These are phyloP conservation scores for Cassiopea xamachana DNA, from an alignment of 30 jellyfish, hydroid and myxozoan genomes.

Conservation along the genomic window DNA sequence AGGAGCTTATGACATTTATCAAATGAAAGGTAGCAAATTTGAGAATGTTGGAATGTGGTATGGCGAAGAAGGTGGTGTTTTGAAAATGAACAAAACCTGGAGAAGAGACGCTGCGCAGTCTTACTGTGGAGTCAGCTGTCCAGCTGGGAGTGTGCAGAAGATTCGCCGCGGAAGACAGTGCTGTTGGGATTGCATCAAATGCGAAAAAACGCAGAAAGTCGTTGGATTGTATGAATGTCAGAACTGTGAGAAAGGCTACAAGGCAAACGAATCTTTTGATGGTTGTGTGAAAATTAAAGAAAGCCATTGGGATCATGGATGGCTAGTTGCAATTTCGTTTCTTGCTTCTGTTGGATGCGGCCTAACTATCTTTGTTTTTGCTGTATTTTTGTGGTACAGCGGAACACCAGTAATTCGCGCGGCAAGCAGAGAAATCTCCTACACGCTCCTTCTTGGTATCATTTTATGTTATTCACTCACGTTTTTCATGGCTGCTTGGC, in stretches of 20 bases:
- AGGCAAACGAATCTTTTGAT: slow-evolving; percentile 27
- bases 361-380: slow-evolving; percentile 63
- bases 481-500: slow-evolving; percentile 77
- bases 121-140: slow-evolving; percentile 62
- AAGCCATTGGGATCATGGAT: slow-evolving; percentile 62
- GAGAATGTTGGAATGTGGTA: slow-evolving; percentile 80
- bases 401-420: slow-evolving; percentile 88
- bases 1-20: slow-evolving; percentile 77
- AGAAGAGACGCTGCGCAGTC: slow-evolving; percentile 33
- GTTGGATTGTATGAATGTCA: slow-evolving; percentile 41
- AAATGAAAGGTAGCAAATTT: slow-evolving; percentile 40
- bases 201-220: slow-evolving; percentile 71
- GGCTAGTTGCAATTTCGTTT: slow-evolving; percentile 75
- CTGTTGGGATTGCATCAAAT: slow-evolving; percentile 84
- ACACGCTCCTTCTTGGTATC: slow-evolving; percentile 74
- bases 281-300: slow-evolving; percentile 68
- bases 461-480: slow-evolving; percentile 64
- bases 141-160: slow-evolving; percentile 45
- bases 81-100: slow-evolving; percentile 38
- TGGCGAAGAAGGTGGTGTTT: slow-evolving; percentile 55
- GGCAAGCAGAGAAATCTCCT: slow-evolving; percentile 85
- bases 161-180: slow-evolving; percentile 52
- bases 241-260: slow-evolving; percentile 51
- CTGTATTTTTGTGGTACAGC: slow-evolving; percentile 54
- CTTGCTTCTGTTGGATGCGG: slow-evolving; percentile 82